Conservation (phyloP, 2,888 invertebrate genomes). For the Pherbina coryleti region DNA sequence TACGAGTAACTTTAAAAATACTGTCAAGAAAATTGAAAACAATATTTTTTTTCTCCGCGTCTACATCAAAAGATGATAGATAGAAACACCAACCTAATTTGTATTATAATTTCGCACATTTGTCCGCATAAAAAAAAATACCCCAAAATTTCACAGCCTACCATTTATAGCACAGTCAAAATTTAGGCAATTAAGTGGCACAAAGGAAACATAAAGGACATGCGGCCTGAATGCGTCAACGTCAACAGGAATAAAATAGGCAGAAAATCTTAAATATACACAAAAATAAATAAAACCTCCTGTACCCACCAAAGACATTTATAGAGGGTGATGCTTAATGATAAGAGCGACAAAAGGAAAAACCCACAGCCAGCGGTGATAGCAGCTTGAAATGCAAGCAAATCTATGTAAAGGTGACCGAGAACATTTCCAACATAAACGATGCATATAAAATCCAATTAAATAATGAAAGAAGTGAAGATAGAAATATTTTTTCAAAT, state of each 20-base stretch:
- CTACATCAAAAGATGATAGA: background rate
- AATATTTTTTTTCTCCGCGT: background rate
- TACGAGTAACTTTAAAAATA: background rate
- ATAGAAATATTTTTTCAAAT: too few species aligned
- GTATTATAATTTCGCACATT: slow-evolving; percentile 8
- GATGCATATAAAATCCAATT: background rate
- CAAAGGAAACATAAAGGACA: slow-evolving; percentile 21
- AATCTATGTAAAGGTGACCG: too few species aligned
- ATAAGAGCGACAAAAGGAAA: too few species aligned
- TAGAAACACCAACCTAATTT: background rate
- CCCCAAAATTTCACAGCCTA: background rate
- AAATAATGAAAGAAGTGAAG: too few species aligned
- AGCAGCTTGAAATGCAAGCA: too few species aligned
- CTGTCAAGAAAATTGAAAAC: background rate
- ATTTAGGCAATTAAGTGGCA: slow-evolving; percentile 46
- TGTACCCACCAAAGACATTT: slow-evolving; percentile 6
- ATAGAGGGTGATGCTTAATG: slow-evolving; percentile 45
- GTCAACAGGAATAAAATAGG: background rate
- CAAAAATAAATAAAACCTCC: background rate
- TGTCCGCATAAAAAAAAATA: background rate
- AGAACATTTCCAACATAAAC: background rate
- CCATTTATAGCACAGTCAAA: background rate
- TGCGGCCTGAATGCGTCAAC: background rate
- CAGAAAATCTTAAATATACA: background rate
- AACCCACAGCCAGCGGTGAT: too few species aligned